Conservation (phyloP, 2,113 vertebrate species). For the Hassar affinis region DNA sequence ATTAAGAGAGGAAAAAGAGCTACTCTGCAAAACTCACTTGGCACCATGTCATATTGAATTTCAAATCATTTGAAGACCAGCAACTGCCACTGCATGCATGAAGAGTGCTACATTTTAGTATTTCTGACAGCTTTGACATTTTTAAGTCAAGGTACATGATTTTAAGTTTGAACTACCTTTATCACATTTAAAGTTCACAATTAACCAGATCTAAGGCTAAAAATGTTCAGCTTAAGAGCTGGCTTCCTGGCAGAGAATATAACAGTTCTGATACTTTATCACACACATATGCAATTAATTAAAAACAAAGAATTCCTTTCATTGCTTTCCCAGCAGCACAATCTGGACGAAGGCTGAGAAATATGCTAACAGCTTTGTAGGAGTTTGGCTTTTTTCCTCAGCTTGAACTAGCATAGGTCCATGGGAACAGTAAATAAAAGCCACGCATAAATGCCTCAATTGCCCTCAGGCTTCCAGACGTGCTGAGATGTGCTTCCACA, state of each 20-base stretch:
- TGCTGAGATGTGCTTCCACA: slow-evolving; percentile 59
- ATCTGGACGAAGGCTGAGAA: slow-evolving; percentile 55
- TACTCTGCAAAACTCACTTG: not conserved
- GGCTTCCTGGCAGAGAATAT: slow-evolving; percentile 2
- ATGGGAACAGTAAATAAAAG: slow-evolving; percentile 74
- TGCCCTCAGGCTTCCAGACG: slow-evolving; percentile 53
- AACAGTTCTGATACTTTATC: slow-evolving; percentile 20
- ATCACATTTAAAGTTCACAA: not conserved
- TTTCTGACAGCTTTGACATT: not conserved
- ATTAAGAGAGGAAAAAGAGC: not conserved
- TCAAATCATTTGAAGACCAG: not conserved
- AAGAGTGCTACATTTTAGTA: not conserved
- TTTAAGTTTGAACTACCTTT: not conserved
- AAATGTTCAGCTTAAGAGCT: slow-evolving; percentile 1
- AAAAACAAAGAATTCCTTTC: slow-evolving; percentile 56
- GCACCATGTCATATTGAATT: not conserved
- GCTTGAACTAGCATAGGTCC: slow-evolving; percentile 54
- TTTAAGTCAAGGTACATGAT: not conserved
- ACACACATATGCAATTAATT: slow-evolving; percentile 54
- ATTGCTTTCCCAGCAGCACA: slow-evolving; percentile 52
- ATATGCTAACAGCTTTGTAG: slow-evolving; percentile 64
- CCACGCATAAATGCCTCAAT: slow-evolving; percentile 60
- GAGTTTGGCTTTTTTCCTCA: slow-evolving; percentile 49
- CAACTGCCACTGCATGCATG: not conserved
- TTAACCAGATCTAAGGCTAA: not conserved